Base-by-base conservation (phyloP, 2,888 invertebrate genomes). In the Drosophila mimica region DNA sequence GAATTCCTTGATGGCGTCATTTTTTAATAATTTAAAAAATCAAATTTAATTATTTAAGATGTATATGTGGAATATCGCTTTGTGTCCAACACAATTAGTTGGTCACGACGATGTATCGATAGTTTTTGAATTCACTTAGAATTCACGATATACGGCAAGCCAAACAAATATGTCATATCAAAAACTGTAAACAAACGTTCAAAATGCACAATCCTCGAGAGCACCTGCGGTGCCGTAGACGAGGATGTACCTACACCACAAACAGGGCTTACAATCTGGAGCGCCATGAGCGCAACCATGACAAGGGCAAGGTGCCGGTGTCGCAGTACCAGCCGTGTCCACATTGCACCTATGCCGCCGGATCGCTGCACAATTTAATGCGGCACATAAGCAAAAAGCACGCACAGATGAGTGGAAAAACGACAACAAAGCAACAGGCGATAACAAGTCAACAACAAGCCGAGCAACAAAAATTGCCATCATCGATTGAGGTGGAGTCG, bases 261-360 rank as follows among this genome's bases (percentile, higher is more conserved):
- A 78, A 78, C 34, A 66, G 77, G 36, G 63, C 81, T 1, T 78
- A 61, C n/a, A 78, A 78, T 11, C 40, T 78, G 1, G 77, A 71
- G 11, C 77, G 77, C 0, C 77, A 78, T 36, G 81, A 78, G 34
- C 77, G 77, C 28, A 81, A 81, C 33, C 81, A 81, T 59, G 77
- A 67, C 0, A 81, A 67, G 4, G 77, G 77, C 58, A 72, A 60
- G 36, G 72, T 81, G 11, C 72, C 78, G 1, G 52, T 72, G 15
- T 77, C 81, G 3, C 81, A 71, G 38, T 78, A 81, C 30, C 81
- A 78, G 34, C 77, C 64, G 9, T 78, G 77, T 61, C 81, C 81
- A 2, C 77, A 78, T 38, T 78, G 77, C 49, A 34, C 63, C 17
- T 78, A 81, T 58, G 77, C 81, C 11, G 81, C 77, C 1, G 81